phyloP scores from a whole-genome alignment of 1,140 invertebrate genomes.

The Cardiocondyla obscurior region DNA sequence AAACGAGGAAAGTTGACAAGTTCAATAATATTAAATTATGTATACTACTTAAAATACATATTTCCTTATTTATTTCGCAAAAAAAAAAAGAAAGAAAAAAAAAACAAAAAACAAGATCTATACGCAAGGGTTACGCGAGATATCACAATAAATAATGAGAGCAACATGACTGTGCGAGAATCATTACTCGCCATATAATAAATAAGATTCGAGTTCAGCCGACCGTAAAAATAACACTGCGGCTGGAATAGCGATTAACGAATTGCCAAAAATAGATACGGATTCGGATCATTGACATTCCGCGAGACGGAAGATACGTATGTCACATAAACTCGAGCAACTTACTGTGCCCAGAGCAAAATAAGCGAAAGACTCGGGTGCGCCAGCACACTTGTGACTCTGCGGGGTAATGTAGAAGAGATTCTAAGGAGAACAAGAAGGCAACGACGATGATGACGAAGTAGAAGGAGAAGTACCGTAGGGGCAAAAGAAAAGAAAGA shows the following conservation, averaged over 20 bases:
- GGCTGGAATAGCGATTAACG: background rate
- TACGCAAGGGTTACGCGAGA: background rate
- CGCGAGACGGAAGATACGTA: conserved; percentile 29
- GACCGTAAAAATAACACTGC: background rate
- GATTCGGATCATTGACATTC: conserved; percentile 17
- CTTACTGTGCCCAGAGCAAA: conserved; percentile 58
- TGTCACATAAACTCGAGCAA: conserved; percentile 58
- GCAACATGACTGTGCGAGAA: background rate
- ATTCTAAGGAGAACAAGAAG: conserved; percentile 41
- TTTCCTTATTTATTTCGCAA: background rate
- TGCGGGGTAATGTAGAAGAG: background rate
- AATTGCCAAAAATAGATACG: conserved; percentile 12
- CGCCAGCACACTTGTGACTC: conserved; percentile 53
- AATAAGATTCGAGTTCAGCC: background rate
- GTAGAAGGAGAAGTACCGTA: background rate
- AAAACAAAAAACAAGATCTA: too few relatives aligned
- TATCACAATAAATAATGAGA: background rate
- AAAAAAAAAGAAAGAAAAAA: background rate
- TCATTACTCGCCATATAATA: background rate
- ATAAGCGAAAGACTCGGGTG: conserved; percentile 55
- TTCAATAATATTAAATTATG: background rate
- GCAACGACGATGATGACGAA: conserved; percentile 7
- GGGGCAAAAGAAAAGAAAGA: background rate
- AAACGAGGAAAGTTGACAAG: background rate
- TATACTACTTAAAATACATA: too few relatives aligned